Base-by-base conservation (phyloP, 2,888 invertebrate species). In the Tinea trinotella region DNA sequence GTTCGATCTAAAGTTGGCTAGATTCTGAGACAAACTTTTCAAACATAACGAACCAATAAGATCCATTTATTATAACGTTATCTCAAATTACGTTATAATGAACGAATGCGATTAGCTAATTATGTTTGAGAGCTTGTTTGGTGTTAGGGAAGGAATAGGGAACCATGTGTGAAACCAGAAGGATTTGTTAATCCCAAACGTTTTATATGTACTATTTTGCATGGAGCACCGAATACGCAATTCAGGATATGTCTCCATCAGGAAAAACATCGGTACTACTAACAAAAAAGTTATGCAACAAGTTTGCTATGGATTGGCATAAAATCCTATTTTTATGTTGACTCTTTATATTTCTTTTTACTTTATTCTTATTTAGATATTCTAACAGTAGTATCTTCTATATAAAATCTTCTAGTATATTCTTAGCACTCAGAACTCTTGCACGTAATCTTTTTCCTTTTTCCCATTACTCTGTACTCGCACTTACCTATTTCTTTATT, bases 161-260 rank as follows among this genome's bases (percentile, higher is more conserved):
- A 90, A 92, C 92, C 92, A 91, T 91, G 91, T 91, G 91, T 90
- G 90, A 91, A 84, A 84, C 81, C 76, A 70, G 68, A 73, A 67
- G 79, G 84, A 80, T 82, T 64, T 65, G 58, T 64, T 72, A 46
- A 79, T 83, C 81, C 81, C 70, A 73, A 71, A 75, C 67, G 83
- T 85, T 90, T 88, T 88, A 87, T 89, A 89, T 90, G 88, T 89
- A 88, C 91, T 90, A 92, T 92, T 92, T 92, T 92, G 92, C 92
- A 92, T 92, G 92, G 90, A 88, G 91, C 91, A n/a, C 85, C 84
- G 83, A 82, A 72, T 30, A 2, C n/a, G 4, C 4, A 30, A 30
- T 30, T 30, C 30, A 30, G 30, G 30, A 30, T 70, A 50, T 57
- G 55, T 59, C 59, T 60, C 57, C 58, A 66, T 66, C n/a, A 7